Evolutionary conservation across 2,888 invertebrate species (phyloP), one percentile per base, ranked within the genome.

Genomic region (Diarsia mendica): DNA sequence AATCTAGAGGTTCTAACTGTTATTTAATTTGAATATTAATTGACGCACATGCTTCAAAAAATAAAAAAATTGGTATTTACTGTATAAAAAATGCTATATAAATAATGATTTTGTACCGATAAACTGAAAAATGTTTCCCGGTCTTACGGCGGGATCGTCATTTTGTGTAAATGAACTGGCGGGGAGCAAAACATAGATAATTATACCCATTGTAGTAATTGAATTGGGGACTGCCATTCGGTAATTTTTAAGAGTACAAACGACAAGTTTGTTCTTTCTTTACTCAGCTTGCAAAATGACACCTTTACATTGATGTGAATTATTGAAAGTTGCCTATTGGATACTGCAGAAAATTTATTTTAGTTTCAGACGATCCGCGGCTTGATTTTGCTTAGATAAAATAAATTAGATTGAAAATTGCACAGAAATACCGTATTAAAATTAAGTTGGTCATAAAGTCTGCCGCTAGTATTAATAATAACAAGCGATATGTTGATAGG

Each of bases 91-190:
- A 72, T 48, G 9, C 20, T 53, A 63, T 49, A 58, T 6, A 53
- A 51, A 48, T 78, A 72, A 77, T 71, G 48, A 79, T 63, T 71
- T 61, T 49, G 53, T 48, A 79, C 39, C 18, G 46, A 72, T 72
- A 61, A 66, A 80, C 51, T 55, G 6, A 23, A 55, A 15, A 66
- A 80, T 53, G 65, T 58, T 71, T 48, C 55, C 49, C 20, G 49
- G 60, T 53, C 58, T 53, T 65, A 80, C 48, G 51, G 39, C 46
- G 80, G 61, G 60, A 18, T 66, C 39, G 55, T 55, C 28, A 67
- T 39, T 58, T 67, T 46, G 51, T 46, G 49, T 58, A 51, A 67
- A 74, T 20, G 63, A 55, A 72, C 71, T 79, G 55, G 61, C 28
- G 28, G 28, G 28, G 28, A 28, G 28, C 2, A 28, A 28, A 28